A percentile compares a stretch with the other conserved stretches of the same genome.
phyloP scores from a whole-genome alignment of 2,888 invertebrate genomes.

The Mesochorus sp. region DNA sequence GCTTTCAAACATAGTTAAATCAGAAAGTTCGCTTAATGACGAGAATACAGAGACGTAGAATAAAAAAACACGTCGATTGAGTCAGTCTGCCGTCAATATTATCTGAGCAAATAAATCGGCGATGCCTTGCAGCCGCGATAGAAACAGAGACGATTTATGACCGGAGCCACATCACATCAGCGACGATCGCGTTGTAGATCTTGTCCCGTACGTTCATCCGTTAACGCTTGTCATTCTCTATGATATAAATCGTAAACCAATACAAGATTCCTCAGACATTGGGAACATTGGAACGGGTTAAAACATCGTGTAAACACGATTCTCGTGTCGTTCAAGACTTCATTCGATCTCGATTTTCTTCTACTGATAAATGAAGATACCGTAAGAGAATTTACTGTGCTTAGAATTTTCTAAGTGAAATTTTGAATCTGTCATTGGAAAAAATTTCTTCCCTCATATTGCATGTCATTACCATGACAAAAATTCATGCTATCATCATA shows the following conservation, averaged over 20 bases:
- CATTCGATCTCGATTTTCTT: background rate
- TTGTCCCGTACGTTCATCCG: slow-evolving; percentile 1
- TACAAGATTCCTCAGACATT: slow-evolving; percentile 40
- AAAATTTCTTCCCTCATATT: too few species aligned
- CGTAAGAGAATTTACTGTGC: too few species aligned
- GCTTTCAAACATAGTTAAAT: background rate
- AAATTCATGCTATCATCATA: too few species aligned
- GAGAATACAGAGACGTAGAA: background rate
- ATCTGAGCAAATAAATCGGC: slow-evolving; percentile 26
- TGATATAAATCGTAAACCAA: slow-evolving; percentile 5
- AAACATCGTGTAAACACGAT: slow-evolving; percentile 31
- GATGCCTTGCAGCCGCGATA: slow-evolving; percentile 11
- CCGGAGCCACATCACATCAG: slow-evolving; percentile 10
- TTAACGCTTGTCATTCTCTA: slow-evolving; percentile 19
- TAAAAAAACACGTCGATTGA: slow-evolving; percentile 33
- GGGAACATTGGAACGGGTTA: slow-evolving; percentile 29
- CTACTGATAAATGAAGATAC: background rate
- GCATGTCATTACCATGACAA: too few species aligned
- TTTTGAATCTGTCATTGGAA: too few species aligned
- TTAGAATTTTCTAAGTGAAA: too few species aligned
- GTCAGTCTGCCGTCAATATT: slow-evolving; percentile 20
- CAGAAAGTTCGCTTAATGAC: slow-evolving; percentile 2
- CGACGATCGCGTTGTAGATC: slow-evolving; percentile 30
- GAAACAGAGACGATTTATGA: slow-evolving; percentile 30
- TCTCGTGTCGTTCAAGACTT: background rate